Evolutionary conservation across 37 sponge, comb jelly and placozoan genomes (phyloP).

Genomic region (Geodia barretti): DNA sequence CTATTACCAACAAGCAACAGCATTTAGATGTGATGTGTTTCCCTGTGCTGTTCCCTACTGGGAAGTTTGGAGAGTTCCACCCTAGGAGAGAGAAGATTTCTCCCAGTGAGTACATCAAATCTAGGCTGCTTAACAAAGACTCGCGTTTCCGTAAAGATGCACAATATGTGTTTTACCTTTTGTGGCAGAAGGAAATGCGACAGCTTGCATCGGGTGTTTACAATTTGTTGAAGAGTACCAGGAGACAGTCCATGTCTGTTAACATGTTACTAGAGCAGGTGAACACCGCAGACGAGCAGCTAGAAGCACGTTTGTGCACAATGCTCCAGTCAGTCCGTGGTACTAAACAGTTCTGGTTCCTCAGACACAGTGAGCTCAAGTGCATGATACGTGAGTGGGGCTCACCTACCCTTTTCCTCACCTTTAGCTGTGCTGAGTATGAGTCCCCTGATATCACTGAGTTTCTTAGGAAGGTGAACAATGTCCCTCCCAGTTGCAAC

Average conservation of each 20-base stretch:
- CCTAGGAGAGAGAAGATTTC: too few relatives aligned
- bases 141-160: conserved; percentile 50
- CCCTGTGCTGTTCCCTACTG: conserved; percentile 44
- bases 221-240: conserved; percentile 41
- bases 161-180: conserved; percentile 49
- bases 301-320: conserved; percentile 9
- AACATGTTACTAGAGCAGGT: too few relatives aligned
- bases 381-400: conserved; percentile 64
- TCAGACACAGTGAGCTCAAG: conserved; percentile 31
- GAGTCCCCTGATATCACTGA: too few relatives aligned
- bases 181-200: conserved; percentile 51
- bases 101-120: conserved; percentile 49
- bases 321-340: conserved; percentile 53
- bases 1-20: conserved; percentile 34
- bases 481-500: conserved; percentile 4
- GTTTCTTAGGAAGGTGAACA: conserved; percentile 39
- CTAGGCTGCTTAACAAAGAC: conserved; percentile 48
- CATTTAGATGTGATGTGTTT: conserved; percentile 49
- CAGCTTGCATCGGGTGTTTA: conserved; percentile 37
- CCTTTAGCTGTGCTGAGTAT: too few relatives aligned
- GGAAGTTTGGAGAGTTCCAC: conserved; percentile 59
- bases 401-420: too few relatives aligned
- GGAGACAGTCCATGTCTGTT: neutral
- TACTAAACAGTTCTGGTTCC: conserved; percentile 55
- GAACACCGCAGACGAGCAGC: conserved; percentile 4